phyloP scores from a whole-genome alignment of 92 coral and sea anemone genomes.

The Zoanthus sociatus region DNA sequence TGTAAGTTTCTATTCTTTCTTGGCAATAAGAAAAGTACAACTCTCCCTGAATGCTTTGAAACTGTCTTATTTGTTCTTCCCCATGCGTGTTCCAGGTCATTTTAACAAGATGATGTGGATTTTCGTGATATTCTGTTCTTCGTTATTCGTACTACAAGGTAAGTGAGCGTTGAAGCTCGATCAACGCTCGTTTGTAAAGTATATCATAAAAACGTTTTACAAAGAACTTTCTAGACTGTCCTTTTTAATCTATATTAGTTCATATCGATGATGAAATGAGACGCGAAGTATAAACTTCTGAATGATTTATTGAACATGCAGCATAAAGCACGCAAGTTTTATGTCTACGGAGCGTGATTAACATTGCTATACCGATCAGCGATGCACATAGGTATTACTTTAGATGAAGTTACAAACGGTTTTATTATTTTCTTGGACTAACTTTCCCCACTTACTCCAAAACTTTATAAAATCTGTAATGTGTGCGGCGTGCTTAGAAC shows the following conservation, averaged over 20 bases:
- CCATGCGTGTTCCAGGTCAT: slow-evolving; percentile 52
- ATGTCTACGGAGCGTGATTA: background rate
- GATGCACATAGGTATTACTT: background rate
- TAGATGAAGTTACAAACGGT: background rate
- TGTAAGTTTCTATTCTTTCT: slow-evolving; percentile 65
- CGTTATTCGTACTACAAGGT: slow-evolving; percentile 65
- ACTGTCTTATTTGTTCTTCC: background rate
- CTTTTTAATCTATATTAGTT: background rate
- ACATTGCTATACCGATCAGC: background rate
- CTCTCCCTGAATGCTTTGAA: background rate
- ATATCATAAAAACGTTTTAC: background rate
- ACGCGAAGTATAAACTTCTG: background rate
- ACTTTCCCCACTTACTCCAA: background rate
- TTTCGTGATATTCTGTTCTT: slow-evolving; percentile 65
- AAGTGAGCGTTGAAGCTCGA: slow-evolving; percentile 36
- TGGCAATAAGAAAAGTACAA: background rate
- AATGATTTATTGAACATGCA: background rate
- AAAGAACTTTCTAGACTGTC: background rate
- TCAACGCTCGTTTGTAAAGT: background rate
- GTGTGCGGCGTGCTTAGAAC: background rate
- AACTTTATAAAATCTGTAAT: background rate
- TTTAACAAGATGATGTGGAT: slow-evolving; percentile 65
- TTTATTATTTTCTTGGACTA: background rate
- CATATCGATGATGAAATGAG: background rate
- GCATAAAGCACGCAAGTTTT: background rate